Evolutionary conservation across 2,888 invertebrate genomes (phyloP), one percentile per base, ranked within the genome.

Genomic region (Camponotus fellah): DNA sequence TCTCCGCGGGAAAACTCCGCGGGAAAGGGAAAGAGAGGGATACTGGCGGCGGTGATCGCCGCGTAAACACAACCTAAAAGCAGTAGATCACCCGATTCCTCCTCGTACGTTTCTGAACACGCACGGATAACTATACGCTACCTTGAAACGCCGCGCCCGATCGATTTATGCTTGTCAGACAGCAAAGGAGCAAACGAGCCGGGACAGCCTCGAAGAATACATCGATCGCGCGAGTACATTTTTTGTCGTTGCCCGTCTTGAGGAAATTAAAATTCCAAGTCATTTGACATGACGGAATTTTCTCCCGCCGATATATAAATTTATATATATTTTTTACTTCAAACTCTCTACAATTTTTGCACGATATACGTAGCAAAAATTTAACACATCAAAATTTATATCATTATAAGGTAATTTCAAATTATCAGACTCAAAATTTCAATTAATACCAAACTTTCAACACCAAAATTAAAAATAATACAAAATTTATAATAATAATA

Each of bases 1-100:
- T 90, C 90, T 85, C 88, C 86, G 87, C 85, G 85, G 26, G 80
- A 88, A 53, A 85, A 82, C 85, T 87, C 81, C 66, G 65, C 66
- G 76, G 65, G 46, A 26, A 34, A 40, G 21, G 37, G 40, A 56
- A 14, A 56, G 68, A 43, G 21, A 21, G 62, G 84, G 74, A 88
- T 88, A 90, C 89, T 90, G 89, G 91, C 88, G 88, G 88, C 89
- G 71, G 86, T 86, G 90, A 88, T 91, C 88, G 88, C 81, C 89
- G 85, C 90, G 90, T 90, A 91, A 90, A 90, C 90, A 90, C 81
- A 85, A 83, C 91, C 89, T 91, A 87, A 90, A 90, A 90, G 90
- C 90, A 84, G 88, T 90, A 90, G 89, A 90, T 90, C 89, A 90
- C 87, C 72, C 87, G 83, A 75, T 85, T 87, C 85, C 87, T 87